These are phyloP conservation scores for Hartigia nigra DNA, from an alignment of 2,888 invertebrate genomes.

Conservation along the genomic window DNA sequence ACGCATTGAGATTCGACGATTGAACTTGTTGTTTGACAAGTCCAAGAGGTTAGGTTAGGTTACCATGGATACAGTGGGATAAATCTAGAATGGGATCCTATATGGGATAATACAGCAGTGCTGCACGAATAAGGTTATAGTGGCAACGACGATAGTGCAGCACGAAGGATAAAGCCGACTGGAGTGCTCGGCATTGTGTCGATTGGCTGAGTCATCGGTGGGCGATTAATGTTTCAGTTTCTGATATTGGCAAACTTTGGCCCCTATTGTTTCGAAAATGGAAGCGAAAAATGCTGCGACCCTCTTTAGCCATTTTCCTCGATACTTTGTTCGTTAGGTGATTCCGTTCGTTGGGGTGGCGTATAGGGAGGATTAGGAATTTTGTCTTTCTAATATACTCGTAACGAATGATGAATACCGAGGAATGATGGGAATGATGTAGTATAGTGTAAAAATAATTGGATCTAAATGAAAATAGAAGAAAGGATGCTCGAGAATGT, in stretches of 20 bases:
- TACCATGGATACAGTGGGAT: background rate
- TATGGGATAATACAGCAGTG: background rate
- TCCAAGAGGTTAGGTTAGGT: background rate
- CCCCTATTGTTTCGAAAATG: constrained; percentile 15
- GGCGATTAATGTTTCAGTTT: constrained; percentile 24
- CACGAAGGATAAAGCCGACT: background rate
- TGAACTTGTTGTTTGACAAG: background rate
- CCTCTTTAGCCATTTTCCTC: background rate
- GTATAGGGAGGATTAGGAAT: too few species aligned
- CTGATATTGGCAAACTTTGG: constrained; percentile 21
- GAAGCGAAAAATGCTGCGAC: background rate
- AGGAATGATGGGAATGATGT: too few species aligned
- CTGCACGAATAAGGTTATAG: too few species aligned
- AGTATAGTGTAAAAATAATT: background rate
- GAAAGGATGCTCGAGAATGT: background rate
- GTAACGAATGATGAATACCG: too few species aligned
- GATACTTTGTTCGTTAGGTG: background rate
- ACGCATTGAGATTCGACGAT: background rate
- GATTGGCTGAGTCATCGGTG: constrained; percentile 27
- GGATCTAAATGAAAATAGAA: background rate
- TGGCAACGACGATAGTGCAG: background rate
- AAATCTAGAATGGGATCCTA: background rate
- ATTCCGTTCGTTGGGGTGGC: background rate
- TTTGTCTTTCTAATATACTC: too few species aligned
- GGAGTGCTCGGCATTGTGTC: constrained; percentile 14